A percentile compares a stretch with the other conserved stretches of the same genome.
Evolutionary conservation across 2,113 vertebrate species (phyloP).

Genomic region (Anoplopoma fimbria): DNA sequence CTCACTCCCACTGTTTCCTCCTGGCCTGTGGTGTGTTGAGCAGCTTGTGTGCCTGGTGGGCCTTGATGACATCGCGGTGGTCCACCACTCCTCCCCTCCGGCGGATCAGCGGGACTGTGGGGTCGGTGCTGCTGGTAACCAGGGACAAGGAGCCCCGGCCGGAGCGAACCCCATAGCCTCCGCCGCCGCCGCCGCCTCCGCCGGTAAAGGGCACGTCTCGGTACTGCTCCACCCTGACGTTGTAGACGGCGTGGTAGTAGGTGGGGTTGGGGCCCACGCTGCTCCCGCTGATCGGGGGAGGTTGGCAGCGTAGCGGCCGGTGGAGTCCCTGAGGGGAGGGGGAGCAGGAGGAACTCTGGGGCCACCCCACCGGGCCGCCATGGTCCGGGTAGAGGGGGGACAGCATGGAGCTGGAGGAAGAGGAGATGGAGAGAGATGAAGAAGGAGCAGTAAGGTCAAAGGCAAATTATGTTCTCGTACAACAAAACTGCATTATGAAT

Average conservation of each 20-base stretch:
- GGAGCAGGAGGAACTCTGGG: slow-evolving; percentile 66
- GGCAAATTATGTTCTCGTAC: no score
- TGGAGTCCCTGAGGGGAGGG: slow-evolving; percentile 67
- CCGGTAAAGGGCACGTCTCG: slow-evolving; percentile 69
- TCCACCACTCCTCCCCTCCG: slow-evolving; percentile 89
- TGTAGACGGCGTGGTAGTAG: slow-evolving; percentile 83
- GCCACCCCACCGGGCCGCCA: slow-evolving; percentile 79
- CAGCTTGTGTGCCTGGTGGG: slow-evolving; percentile 90
- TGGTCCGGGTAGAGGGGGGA: slow-evolving; percentile 77
- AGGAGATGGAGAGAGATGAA: background rate
- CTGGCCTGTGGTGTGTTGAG: slow-evolving; percentile 89
- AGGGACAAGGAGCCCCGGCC: slow-evolving; percentile 62
- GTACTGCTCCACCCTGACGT: slow-evolving; percentile 76
- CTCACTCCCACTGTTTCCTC: slow-evolving; percentile 94
- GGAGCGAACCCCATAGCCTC: slow-evolving; percentile 44
- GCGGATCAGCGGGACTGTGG: slow-evolving; percentile 74
- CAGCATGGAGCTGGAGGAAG: slow-evolving; percentile 77
- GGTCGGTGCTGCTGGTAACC: slow-evolving; percentile 52
- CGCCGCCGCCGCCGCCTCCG: slow-evolving; percentile 4
- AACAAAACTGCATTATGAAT: no score
- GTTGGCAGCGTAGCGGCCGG: slow-evolving; percentile 59
- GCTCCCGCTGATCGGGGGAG: slow-evolving; percentile 76
- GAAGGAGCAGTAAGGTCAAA: no score
- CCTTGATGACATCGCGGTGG: slow-evolving; percentile 89
- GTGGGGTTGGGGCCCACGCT: slow-evolving; percentile 80